A percentile compares a stretch with the other conserved stretches of the same genome.
Conservation (phyloP, 2,113 vertebrate genomes). For the Corythornis cristatus region DNA sequence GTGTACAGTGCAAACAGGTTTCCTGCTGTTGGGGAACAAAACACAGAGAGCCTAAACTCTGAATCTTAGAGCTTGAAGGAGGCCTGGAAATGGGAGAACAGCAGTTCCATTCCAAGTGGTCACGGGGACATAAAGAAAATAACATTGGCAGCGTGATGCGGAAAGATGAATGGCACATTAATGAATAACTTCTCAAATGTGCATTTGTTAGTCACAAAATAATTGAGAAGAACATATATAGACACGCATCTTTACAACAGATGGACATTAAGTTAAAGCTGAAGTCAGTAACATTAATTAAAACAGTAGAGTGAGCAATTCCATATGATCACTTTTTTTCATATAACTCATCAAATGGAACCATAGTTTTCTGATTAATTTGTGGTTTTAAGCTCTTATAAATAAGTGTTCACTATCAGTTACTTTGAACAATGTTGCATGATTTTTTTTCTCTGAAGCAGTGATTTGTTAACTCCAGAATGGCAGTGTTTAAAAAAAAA, state of each 20-base stretch:
- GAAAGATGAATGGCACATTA: conserved; percentile 12
- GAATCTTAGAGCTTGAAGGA: not conserved
- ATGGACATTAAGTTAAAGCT: conserved; percentile 36
- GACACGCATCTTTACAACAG: not conserved
- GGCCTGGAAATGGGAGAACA: not conserved
- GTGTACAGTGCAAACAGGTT: not conserved
- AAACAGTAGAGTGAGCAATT: conserved; percentile 30
- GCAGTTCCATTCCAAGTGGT: not conserved
- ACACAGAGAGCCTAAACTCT: not conserved
- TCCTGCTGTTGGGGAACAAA: not conserved
- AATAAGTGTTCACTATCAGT: not conserved
- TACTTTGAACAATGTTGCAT: not conserved
- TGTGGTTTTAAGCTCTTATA: not conserved
- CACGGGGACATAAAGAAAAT: not conserved
- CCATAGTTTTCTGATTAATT: conserved; percentile 27
- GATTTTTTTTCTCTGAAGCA: not conserved
- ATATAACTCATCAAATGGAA: not conserved
- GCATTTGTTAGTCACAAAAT: conserved; percentile 45
- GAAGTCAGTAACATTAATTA: conserved; percentile 50
- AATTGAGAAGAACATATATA: not conserved
- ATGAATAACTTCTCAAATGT: conserved; percentile 20
- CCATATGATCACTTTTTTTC: conserved; percentile 39
- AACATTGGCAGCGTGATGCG: not conserved
- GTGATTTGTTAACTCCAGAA: not conserved
- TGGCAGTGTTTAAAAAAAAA: not conserved